Evolutionary conservation across 2,113 vertebrate genomes (phyloP), one percentile per base, ranked within the genome.

Genomic region (Dendropsophus ebraccatus): DNA sequence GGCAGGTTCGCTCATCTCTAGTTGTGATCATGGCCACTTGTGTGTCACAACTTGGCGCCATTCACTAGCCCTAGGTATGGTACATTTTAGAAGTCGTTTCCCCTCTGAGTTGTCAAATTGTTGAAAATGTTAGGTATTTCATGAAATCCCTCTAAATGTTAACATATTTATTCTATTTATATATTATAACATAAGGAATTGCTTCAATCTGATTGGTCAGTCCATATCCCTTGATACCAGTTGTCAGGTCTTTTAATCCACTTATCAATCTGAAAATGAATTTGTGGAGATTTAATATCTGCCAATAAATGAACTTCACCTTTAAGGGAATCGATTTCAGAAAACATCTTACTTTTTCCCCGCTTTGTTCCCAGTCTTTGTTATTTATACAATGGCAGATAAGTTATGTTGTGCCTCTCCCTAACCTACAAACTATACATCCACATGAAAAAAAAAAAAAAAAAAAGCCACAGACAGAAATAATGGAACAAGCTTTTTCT

Each of bases 351-450:
- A 8, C 12, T 75, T 37, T 85, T 91, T 85, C 37, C 78, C 78
- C 70, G 41, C 4, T 87, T 62, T 80, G 58, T 82, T 67, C 25
- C 16, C 7, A 17, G 58, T 62, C 86, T 88, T 90, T 81, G 58
- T 47, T 28, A 72, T 65, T 81, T 81, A 62, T 37, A 47, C 14
- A 47, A 85, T 74, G 67, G 60, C 30, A 82, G 47, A 37, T 62
- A 88, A 89, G 0, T 0, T n/a, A 32, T 74, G 4, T 81, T 76
- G 85, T 25, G 3, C n/a, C 50, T 14, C 41, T 84, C 80, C 56
- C 81, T 85, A n/a, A 19, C 30, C 37, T 88, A 23, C 72, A 32
- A 72, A 28, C 78, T 47, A 30, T 62, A 65, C 23, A 88, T 45
- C 16, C 32, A 54, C 52, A 58, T 86, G 19, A n/a, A 80, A 62